Conservation (phyloP, 2,888 invertebrate genomes). For the Axea sp. region DNA sequence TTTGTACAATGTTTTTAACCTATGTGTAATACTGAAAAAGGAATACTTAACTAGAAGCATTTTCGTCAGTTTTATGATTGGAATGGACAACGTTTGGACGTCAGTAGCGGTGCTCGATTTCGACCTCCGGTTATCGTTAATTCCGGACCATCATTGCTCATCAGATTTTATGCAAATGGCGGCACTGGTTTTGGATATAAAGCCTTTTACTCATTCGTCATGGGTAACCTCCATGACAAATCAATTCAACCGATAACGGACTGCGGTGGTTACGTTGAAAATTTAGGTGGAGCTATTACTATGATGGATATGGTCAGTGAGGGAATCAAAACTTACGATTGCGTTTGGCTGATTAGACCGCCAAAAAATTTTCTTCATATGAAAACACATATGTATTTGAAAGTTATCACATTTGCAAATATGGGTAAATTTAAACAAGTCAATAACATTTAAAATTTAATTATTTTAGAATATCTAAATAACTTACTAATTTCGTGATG, state of each 20-base stretch:
- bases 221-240: slow-evolving; percentile 74
- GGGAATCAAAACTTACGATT: slow-evolving; percentile 83
- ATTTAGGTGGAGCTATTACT: slow-evolving; percentile 86
- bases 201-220: slow-evolving; percentile 82
- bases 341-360: slow-evolving; percentile 86
- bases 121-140: slow-evolving; percentile 85
- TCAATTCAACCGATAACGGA: slow-evolving; percentile 80
- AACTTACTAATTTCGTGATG: no score
- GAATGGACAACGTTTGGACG: slow-evolving; percentile 84
- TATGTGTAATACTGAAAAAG: no score
- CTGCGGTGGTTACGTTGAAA: slow-evolving; percentile 86
- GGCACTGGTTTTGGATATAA: slow-evolving; percentile 85
- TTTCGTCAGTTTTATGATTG: slow-evolving; percentile 85
- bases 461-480: no score
- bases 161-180: slow-evolving; percentile 86
- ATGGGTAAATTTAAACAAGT: slow-evolving; percentile 81
- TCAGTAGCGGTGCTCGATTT: slow-evolving; percentile 84
- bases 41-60: no score
- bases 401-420: slow-evolving; percentile 82
- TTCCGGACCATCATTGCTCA: slow-evolving; percentile 82
- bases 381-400: slow-evolving; percentile 85
- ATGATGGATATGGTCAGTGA: slow-evolving; percentile 87
- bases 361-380: slow-evolving; percentile 83
- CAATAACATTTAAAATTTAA: no score
- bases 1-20: no score